Percentiles rank a stretch among this genome's conserved stretches.
phyloP scores from a whole-genome alignment of 1,140 invertebrate genomes.

The Papilio glaucus region DNA sequence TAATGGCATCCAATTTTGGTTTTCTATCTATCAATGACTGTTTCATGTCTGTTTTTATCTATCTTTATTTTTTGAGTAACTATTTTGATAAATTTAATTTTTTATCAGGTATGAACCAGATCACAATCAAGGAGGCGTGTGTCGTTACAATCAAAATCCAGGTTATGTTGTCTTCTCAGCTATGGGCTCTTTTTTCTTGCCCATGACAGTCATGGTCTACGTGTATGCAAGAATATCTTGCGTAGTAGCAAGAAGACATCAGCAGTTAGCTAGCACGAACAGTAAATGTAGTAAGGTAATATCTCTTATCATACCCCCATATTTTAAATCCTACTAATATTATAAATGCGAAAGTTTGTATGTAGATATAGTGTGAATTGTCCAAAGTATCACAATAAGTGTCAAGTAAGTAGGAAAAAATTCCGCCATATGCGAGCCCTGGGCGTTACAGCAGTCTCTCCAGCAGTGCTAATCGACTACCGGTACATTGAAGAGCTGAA shows the following conservation, averaged over 20 bases:
- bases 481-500: too few relatives aligned
- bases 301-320: background rate
- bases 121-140: constrained; percentile 84
- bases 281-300: constrained; percentile 91
- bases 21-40: too few relatives aligned
- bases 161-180: constrained; percentile 96
- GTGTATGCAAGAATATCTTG: constrained; percentile 95
- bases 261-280: constrained; percentile 88
- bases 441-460: too few relatives aligned
- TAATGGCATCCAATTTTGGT: too few relatives aligned
- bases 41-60: background rate
- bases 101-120: constrained; percentile 87
- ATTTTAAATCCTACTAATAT: too few relatives aligned
- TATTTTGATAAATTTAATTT: background rate
- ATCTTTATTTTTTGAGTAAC: background rate
- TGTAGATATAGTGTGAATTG: too few relatives aligned
- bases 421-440: too few relatives aligned
- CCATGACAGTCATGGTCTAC: constrained; percentile 95
- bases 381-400: too few relatives aligned
- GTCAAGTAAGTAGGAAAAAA: too few relatives aligned
- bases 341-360: too few relatives aligned
- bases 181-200: constrained; percentile 96
- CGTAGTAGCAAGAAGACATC: constrained; percentile 88
- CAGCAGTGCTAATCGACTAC: too few relatives aligned
- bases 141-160: constrained; percentile 91